Evolutionary conservation across 1,140 invertebrate genomes (phyloP).

Genomic region (Penaeus vannamei): DNA sequence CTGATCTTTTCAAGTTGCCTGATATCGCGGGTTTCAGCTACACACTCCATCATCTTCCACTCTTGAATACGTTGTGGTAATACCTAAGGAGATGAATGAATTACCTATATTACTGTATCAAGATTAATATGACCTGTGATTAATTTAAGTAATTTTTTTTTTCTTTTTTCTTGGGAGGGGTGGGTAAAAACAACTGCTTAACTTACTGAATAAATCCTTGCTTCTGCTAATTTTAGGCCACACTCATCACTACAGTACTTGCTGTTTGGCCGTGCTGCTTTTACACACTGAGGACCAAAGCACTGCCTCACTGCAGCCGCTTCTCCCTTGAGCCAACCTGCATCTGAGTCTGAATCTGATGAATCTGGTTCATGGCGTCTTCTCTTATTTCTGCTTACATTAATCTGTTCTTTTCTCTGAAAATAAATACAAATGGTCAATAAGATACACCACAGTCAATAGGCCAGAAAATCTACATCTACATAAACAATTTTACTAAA

Average conservation of each 20-base stretch:
- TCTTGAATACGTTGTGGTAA: constrained; percentile 94
- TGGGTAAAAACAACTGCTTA: constrained; percentile 49
- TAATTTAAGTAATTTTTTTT: background rate
- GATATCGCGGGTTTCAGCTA: constrained; percentile 89
- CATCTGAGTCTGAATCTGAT: constrained; percentile 53
- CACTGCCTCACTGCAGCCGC: constrained; percentile 79
- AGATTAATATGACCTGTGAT: background rate
- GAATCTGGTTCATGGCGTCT: constrained; percentile 42
- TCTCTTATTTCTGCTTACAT: constrained; percentile 41
- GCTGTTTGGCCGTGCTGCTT: constrained; percentile 83
- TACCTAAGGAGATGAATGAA: constrained; percentile 74
- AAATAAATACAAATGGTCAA: too few relatives aligned
- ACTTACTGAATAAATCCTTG: constrained; percentile 83
- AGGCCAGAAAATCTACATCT: too few relatives aligned
- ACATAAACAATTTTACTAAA: too few relatives aligned
- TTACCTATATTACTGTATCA: background rate
- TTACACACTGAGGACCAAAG: constrained; percentile 89
- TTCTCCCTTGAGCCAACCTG: constrained; percentile 31
- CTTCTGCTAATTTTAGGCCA: constrained; percentile 91
- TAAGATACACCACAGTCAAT: too few relatives aligned
- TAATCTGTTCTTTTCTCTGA: constrained; percentile 52
- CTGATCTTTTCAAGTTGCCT: constrained; percentile 87
- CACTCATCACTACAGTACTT: constrained; percentile 98
- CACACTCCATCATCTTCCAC: constrained; percentile 90
- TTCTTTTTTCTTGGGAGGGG: too few relatives aligned